Percentiles rank a stretch among this genome's conserved stretches.
Conservation (phyloP, 2,888 invertebrate species). For the Arrhopalites spinosus region DNA sequence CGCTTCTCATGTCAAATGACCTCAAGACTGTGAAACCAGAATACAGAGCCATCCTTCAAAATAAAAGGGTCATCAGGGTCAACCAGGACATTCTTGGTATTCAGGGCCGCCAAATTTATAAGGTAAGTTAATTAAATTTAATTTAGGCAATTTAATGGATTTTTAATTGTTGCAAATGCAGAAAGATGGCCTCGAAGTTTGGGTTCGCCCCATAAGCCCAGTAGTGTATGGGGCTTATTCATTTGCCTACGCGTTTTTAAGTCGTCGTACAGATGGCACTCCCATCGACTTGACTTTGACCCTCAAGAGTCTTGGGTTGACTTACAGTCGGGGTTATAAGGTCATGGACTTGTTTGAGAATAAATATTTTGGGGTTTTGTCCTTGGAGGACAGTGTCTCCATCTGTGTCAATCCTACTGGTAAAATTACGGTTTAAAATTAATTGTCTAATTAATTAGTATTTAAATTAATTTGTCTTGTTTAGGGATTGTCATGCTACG, state of each 20-base stretch:
- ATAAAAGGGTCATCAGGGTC: conserved; percentile 87
- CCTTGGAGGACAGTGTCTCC: conserved; percentile 86
- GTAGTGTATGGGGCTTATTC: conserved; percentile 82
- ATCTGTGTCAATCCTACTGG: conserved; percentile 92
- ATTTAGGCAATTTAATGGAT: too few species aligned
- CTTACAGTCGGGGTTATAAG: conserved; percentile 78
- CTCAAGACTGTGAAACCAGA: conserved; percentile 83
- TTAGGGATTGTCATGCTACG: too few species aligned
- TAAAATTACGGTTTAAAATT: conserved; percentile 24
- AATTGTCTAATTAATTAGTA: too few species aligned
- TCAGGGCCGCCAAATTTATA: conserved; percentile 88
- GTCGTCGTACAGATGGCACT: conserved; percentile 86
- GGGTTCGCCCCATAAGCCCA: conserved; percentile 88
- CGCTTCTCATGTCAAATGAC: conserved; percentile 96
- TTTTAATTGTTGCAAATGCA: too few species aligned
- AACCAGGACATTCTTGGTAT: conserved; percentile 92
- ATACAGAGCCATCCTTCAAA: conserved; percentile 89
- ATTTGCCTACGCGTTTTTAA: conserved; percentile 87
- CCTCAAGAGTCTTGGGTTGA: conserved; percentile 78
- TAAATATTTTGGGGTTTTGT: conserved; percentile 81
- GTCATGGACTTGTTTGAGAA: conserved; percentile 89
- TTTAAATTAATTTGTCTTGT: too few species aligned
- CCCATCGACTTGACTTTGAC: conserved; percentile 89
- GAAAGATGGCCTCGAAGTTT: conserved; percentile 87
- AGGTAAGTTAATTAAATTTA: conserved; percentile 68